A percentile compares a stretch with the other conserved stretches of the same genome.
phyloP scores from a whole-genome alignment of 2,888 invertebrate species.

The Mylabris sibirica region DNA sequence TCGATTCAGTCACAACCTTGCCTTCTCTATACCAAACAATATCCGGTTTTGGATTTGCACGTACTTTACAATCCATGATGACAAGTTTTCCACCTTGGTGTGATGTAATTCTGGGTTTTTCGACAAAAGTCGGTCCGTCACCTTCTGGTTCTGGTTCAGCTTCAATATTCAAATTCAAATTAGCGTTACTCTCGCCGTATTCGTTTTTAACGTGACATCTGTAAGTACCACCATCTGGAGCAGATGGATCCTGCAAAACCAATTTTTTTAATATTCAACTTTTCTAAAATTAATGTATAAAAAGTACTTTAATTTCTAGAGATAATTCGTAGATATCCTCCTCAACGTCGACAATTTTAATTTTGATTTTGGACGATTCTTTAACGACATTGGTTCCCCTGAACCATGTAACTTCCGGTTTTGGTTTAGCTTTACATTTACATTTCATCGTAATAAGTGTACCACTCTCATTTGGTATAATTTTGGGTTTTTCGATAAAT shows the following conservation, averaged over 20 bases:
- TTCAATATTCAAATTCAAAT: conserved; percentile 95
- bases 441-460: conserved; percentile 98
- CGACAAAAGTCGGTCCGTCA: conserved; percentile 92
- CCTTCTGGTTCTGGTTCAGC: conserved; percentile 94
- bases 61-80: conserved; percentile 83
- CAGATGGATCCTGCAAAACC: conserved; percentile 74
- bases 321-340: conserved; percentile 89
- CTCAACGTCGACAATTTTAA: conserved; percentile 77
- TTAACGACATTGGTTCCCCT: conserved; percentile 86
- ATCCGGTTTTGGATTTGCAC: conserved; percentile 80
- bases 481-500: conserved; percentile 97
- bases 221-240: conserved; percentile 85
- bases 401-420: conserved; percentile 95
- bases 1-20: conserved; percentile 79
- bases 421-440: conserved; percentile 93
- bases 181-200: conserved; percentile 96
- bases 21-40: conserved; percentile 86
- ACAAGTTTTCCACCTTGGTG: conserved; percentile 84
- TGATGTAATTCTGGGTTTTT: conserved; percentile 87
- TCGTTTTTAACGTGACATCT: conserved; percentile 95
- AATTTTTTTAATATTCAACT: conserved; percentile 11
- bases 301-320: conserved; percentile 77
- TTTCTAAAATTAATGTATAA: neutral
- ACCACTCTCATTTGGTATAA: conserved; percentile 97
- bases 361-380: conserved; percentile 84